Evolutionary conservation across 2,113 vertebrate species (phyloP).

Genomic region (Tyto alba): DNA sequence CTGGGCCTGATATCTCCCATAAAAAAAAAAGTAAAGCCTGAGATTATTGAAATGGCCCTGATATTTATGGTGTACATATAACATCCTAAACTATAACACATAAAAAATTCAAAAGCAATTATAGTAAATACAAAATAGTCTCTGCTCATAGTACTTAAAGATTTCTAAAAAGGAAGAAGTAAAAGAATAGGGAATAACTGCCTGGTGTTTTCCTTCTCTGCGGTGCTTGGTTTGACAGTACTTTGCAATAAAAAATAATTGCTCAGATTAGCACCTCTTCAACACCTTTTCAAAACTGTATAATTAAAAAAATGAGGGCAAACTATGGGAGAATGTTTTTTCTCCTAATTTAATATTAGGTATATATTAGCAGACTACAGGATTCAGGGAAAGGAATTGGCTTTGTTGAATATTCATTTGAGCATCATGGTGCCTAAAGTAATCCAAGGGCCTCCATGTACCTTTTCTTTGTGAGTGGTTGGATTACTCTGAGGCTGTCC

Average conservation of each 20-base stretch:
- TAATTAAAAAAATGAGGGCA: neutral
- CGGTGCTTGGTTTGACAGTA: neutral
- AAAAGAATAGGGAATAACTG: neutral
- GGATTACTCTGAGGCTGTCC: neutral
- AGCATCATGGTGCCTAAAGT: fast-evolving
- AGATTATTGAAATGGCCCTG: neutral
- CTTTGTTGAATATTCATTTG: neutral
- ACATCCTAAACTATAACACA: neutral
- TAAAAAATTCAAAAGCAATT: neutral
- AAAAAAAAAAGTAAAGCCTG: neutral
- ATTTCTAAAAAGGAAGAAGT: neutral
- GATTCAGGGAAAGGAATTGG: neutral
- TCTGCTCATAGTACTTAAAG: neutral
- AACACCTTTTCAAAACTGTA: neutral
- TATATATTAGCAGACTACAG: neutral
- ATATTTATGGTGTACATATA: neutral
- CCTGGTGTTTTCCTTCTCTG: neutral
- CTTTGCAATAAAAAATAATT: neutral
- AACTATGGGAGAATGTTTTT: neutral
- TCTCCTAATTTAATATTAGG: neutral
- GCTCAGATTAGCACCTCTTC: neutral
- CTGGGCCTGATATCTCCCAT: neutral
- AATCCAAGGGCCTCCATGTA: fast-evolving
- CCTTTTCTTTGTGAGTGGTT: fast-evolving
- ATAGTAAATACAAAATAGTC: neutral